Conservation (phyloP, 2,113 vertebrate genomes). For the Vidua macroura region DNA sequence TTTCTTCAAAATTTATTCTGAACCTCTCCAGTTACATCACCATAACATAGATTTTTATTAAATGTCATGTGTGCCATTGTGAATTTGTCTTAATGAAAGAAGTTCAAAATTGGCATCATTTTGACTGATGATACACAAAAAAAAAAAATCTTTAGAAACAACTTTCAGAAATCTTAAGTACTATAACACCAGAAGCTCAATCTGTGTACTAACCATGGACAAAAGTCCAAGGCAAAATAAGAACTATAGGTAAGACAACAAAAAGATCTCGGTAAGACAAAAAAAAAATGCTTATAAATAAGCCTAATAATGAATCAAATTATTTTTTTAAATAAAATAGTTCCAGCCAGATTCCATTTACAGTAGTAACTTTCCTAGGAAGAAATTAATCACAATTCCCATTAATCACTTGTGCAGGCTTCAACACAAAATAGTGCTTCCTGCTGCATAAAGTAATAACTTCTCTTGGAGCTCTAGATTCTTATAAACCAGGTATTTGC, state of each 20-base stretch:
- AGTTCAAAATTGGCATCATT: background rate
- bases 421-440: background rate
- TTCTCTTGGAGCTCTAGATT: background rate
- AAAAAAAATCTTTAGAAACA: background rate
- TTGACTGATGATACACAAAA: background rate
- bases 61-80: background rate
- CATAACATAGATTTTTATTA: background rate
- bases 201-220: background rate
- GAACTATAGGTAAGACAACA: background rate
- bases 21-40: background rate
- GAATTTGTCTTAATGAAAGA: background rate
- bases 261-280: background rate
- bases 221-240: background rate
- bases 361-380: background rate
- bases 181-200: background rate
- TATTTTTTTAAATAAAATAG: background rate
- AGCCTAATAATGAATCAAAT: background rate
- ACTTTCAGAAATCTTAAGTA: background rate
- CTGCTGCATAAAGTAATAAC: background rate
- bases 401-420: background rate
- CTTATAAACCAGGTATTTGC: background rate
- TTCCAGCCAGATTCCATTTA: background rate
- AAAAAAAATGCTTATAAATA: background rate
- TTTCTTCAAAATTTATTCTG: conserved; percentile 36
- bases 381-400: conserved; percentile 14